Percentiles rank a stretch among this genome's conserved stretches.
Evolutionary conservation across 2,797 vertebrate species (phyloP).

Genomic region (Mus caroli): DNA sequence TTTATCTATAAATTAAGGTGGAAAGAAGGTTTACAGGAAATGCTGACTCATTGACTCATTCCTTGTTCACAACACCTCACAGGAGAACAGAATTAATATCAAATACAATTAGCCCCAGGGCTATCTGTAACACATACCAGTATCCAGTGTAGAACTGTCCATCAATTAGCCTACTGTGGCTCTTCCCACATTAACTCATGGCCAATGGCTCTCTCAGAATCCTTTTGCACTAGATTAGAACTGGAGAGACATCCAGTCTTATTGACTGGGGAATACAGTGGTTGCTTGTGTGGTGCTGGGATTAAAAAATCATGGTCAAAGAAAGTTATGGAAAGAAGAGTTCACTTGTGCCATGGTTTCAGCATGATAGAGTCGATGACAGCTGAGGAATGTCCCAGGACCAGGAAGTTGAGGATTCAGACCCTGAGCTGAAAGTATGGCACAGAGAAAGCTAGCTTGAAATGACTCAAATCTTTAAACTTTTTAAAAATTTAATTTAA

Average conservation of each 20-base stretch:
- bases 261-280: neutral
- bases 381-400: neutral
- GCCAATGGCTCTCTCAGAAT: neutral
- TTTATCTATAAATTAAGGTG: too few species aligned
- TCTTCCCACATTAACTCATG: neutral
- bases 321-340: neutral
- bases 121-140: too few species aligned
- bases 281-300: neutral
- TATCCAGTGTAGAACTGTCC: too few species aligned
- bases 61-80: too few species aligned
- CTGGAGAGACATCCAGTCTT: neutral
- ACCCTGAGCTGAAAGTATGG: neutral
- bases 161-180: neutral
- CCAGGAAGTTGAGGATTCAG: neutral
- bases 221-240: neutral
- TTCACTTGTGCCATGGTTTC: neutral
- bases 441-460: neutral
- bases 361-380: neutral
- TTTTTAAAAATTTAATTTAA: neutral
- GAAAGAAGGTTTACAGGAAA: too few species aligned
- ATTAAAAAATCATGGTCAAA: neutral
- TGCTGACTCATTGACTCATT: too few species aligned
- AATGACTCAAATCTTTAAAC: neutral
- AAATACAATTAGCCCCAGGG: too few species aligned
- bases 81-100: too few species aligned